Percentiles rank a stretch among this genome's conserved stretches.
phyloP scores from a whole-genome alignment of 1,140 invertebrate genomes.

The Brachionus plicatilis region DNA sequence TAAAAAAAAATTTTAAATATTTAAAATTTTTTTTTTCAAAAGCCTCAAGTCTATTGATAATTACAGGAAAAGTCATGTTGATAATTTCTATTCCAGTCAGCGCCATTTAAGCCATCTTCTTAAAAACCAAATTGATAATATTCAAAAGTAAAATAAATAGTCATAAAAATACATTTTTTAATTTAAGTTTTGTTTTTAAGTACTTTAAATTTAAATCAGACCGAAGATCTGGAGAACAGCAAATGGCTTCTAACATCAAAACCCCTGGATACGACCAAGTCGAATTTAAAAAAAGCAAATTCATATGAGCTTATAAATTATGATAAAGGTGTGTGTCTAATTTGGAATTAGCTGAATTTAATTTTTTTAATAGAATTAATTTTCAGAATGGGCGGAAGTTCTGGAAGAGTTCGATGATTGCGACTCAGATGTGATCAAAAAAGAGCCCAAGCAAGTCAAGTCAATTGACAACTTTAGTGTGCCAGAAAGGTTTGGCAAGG shows the following conservation, averaged over 20 bases:
- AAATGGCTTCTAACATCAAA: neutral
- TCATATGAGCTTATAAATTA: conserved; percentile 20
- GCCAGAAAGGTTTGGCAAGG: neutral
- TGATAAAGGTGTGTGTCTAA: neutral
- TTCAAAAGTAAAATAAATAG: neutral
- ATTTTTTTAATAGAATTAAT: too few species aligned
- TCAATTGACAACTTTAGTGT: neutral
- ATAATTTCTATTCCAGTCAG: conserved; percentile 5
- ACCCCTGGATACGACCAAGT: neutral
- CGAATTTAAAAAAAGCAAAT: neutral
- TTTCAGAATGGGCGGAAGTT: neutral
- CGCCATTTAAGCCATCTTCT: neutral
- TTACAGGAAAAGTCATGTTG: neutral
- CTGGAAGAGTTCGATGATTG: neutral
- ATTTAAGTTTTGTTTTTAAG: neutral
- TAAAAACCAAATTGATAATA: neutral
- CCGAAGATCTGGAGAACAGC: neutral
- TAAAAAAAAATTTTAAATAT: neutral
- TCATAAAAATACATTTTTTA: neutral
- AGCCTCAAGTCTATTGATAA: neutral
- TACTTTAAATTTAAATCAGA: neutral
- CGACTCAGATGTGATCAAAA: neutral
- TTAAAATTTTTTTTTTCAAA: conserved; percentile 5
- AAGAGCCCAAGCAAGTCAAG: neutral
- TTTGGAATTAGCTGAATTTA: neutral